phyloP scores from a whole-genome alignment of 2,888 invertebrate species.

The Cryptosula pallasiana region DNA sequence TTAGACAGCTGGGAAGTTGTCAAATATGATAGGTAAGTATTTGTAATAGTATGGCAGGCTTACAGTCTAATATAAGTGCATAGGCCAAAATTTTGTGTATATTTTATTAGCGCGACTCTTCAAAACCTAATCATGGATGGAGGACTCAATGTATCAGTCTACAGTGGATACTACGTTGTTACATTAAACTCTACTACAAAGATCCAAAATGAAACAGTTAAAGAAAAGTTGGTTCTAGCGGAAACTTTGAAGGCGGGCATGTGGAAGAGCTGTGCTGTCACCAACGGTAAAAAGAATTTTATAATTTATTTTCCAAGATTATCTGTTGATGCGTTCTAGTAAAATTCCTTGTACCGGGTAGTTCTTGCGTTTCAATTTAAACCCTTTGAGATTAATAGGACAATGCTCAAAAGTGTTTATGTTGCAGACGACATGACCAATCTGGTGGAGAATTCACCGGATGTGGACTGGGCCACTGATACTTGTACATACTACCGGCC shows the following conservation, averaged over 20 bases:
- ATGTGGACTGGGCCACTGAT: background rate
- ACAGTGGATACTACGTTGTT: background rate
- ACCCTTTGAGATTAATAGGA: too few species aligned
- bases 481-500: background rate
- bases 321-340: too few species aligned
- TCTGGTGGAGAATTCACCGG: background rate
- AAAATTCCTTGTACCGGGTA: too few species aligned
- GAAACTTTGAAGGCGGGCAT: background rate
- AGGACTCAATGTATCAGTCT: background rate
- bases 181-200: background rate
- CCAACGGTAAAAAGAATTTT: slow-evolving; percentile 18
- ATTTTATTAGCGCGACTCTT: background rate
- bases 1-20: slow-evolving; percentile 11
- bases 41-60: too few species aligned
- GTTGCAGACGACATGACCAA: background rate
- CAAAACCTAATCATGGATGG: background rate
- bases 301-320: too few species aligned
- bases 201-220: background rate
- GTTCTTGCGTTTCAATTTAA: too few species aligned
- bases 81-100: too few species aligned
- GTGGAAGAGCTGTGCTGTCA: slow-evolving; percentile 12
- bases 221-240: background rate
- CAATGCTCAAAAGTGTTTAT: background rate
- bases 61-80: too few species aligned
- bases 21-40: background rate